A percentile compares a stretch with the other conserved stretches of the same genome.
phyloP scores from a whole-genome alignment of 2,797 vertebrate genomes.

The Urophycis tenuis region DNA sequence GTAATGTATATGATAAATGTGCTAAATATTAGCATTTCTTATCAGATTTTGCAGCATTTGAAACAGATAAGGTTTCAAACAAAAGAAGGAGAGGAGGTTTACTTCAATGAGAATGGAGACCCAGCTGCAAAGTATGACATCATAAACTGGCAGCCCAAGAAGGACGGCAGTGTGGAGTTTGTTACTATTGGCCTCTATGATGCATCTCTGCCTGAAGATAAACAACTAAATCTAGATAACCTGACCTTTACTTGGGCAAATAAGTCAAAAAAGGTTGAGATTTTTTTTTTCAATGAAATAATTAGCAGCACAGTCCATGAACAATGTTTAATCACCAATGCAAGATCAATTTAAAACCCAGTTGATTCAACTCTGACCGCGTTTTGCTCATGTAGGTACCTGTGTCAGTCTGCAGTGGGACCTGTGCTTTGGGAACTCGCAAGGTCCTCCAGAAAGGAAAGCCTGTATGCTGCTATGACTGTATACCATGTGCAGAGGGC shows the following conservation, averaged over 20 bases:
- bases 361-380: not conserved
- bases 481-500: conserved; percentile 61
- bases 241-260: conserved; percentile 53
- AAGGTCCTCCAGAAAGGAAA: conserved; percentile 63
- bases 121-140: conserved; percentile 68
- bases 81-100: conserved; percentile 61
- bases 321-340: not conserved
- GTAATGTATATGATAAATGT: not conserved
- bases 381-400: conserved; percentile 49
- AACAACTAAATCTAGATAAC: conserved; percentile 48
- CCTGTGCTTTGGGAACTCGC: conserved; percentile 55
- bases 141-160: conserved; percentile 65
- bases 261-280: conserved; percentile 45
- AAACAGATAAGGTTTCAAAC: conserved; percentile 50
- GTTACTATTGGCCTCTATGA: conserved; percentile 66
- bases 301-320: not conserved
- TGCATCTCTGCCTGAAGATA: conserved; percentile 47
- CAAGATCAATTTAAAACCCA: not conserved
- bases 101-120: conserved; percentile 65
- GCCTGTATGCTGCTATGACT: conserved; percentile 67
- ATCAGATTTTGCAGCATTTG: conserved; percentile 60
- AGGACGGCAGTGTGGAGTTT: conserved; percentile 50
- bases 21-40: not conserved
- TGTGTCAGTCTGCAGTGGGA: conserved; percentile 59
- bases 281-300: not conserved